Base-by-base conservation (phyloP, 2,113 vertebrate species). In the Cichladusa arquata region DNA sequence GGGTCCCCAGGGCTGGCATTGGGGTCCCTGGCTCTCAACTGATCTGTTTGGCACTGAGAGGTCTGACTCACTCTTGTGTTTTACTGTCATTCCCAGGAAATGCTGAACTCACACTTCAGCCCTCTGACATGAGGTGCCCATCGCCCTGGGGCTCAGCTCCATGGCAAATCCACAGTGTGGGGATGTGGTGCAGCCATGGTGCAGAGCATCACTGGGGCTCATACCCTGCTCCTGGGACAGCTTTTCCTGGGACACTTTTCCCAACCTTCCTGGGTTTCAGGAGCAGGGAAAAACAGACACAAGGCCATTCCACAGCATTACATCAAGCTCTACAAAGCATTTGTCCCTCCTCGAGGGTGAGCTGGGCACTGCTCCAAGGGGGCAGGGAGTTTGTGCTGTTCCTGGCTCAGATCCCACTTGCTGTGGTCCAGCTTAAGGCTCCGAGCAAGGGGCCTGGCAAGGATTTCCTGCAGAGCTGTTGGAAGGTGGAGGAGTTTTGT, bases 281-380 rank as follows among this genome's bases (percentile, higher is more conserved):
- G 19, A 81, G 34, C 6, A 4, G 77, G 57, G 79, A 40, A 86
- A 47, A 34, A 33, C 2, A 5, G 62, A 50, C 13, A 23, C 4
- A 2, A 72, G 44, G 12, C 31, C 0, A 2, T 31, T 69, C 24
- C 36, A 4, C 40, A 42, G 33, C 8, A 0, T 26, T 56, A 33
- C 38, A 64, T 65, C 33, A 22, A 91, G 14, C 20, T 53, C 62
- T 64, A 72, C 36, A 34, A 83, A 76, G 62, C 45, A 15, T 83
- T 72, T 11, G 2, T 25, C 9, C 13, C 53, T 67, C 44, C 62
- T 62, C 0, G 0, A 15, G 36, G 12, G 26, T 22, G 20, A 94
- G 76, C 58, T 1, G 6, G 92, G 87, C 87, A 44, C 62, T 1
- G 5, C 67, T 92, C 67, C 80, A 60, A 50, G 58, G 40, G 61